Percentiles rank a stretch among this genome's conserved stretches.
These are phyloP conservation scores for Argyra leucocephala DNA, from an alignment of 2,888 invertebrate species.

Conservation along the genomic window DNA sequence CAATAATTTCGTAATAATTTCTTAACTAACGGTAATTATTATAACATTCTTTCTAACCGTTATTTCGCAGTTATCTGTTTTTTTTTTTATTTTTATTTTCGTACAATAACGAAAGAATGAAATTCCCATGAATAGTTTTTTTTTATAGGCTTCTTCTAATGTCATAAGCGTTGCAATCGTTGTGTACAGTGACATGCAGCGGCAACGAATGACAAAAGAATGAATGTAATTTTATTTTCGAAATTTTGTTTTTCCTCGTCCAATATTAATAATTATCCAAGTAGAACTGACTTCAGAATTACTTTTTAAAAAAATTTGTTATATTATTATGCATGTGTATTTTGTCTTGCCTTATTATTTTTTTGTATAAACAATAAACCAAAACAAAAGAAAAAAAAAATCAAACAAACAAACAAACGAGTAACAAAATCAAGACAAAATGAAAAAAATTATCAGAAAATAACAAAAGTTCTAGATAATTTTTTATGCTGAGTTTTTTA, in stretches of 20 bases:
- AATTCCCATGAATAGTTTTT: too few species aligned
- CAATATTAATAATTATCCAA: neutral
- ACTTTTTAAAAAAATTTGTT: neutral
- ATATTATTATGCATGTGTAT: neutral
- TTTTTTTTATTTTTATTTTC: too few species aligned
- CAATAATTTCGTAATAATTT: too few species aligned
- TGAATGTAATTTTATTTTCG: neutral
- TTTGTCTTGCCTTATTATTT: neutral
- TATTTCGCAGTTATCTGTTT: too few species aligned
- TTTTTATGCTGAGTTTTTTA: conserved; percentile 1
- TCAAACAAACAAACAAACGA: neutral
- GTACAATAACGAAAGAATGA: too few species aligned
- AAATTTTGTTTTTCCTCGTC: neutral
- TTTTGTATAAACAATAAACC: neutral
- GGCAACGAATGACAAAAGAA: neutral
- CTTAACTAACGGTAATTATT: too few species aligned
- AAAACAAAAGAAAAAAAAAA: neutral
- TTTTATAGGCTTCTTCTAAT: neutral
- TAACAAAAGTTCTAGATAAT: neutral
- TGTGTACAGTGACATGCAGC: neutral
- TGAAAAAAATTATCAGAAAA: neutral
- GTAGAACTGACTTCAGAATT: neutral
- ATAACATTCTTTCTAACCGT: too few species aligned
- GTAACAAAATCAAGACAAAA: neutral
- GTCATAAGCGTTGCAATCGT: neutral